Base-by-base conservation (phyloP, 2,113 vertebrate genomes). In the Hyla sarda region DNA sequence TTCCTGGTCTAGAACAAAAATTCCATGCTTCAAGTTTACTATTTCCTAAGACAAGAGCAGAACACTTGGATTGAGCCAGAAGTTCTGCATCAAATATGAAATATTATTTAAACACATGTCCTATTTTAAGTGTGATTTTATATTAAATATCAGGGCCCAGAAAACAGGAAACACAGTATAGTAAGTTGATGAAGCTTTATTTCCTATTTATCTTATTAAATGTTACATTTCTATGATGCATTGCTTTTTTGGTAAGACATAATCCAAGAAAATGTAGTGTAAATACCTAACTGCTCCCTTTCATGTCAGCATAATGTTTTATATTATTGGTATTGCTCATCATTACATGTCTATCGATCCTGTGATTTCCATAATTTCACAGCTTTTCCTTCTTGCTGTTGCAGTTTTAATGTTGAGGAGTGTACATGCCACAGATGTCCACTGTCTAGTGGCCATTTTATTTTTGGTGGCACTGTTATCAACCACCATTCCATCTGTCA, bases 11-110 rank as follows among this genome's bases (percentile, higher is more conserved):
- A 77, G 9, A 78, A 78, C 34, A 11, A 56, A 67, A 21, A 34
- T 56, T 56, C 32, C 50, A 58, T 32, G 30, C 50, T 58, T 23
- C 76, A 78, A 56, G 10, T 78, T 58, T 78, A 52, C 76, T 6
- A 58, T 78, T 78, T 78, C 50, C 50, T 54, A 77, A 17, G 1
- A 52, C 28, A 32, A 30, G 45, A 77, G 10, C 48, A 32, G 16
- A 54, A 50, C 3, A 56, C 30, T 13, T 58, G 76, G 52, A 78
- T 30, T 34, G 19, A 58, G n/a, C 52, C 23, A 25, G 73, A 2
- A 7, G 6, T 28, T 58, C 52, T 50, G 21, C 23, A 58, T 79
- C 10, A 58, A 79, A 58, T 79, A 12, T 58, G 7, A 58, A 58
- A 79, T 32, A 58, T 37, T 58, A 32, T 23, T 34, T 58, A 7